Base-by-base conservation (phyloP, 2,797 vertebrate genomes). In the Astyanax mexicanus region DNA sequence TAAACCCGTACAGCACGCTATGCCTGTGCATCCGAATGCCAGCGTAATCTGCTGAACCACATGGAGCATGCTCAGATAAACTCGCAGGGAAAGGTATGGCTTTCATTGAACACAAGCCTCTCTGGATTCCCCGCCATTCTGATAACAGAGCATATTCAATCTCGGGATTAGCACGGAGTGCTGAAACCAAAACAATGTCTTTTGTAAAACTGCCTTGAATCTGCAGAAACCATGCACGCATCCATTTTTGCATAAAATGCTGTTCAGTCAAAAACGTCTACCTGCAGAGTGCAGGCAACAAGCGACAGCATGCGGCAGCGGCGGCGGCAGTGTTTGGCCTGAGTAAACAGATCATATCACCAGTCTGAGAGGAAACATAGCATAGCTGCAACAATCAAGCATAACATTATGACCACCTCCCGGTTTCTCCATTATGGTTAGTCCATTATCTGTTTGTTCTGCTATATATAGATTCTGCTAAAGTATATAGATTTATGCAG, bases 101-200 rank as follows among this genome's bases (percentile, higher is more conserved):
- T 67, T 75, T 76, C 49, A 52, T 60, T 45, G 35, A 49, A 80
- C 42, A 23, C 52, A 68, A 49, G 54, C 44, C 54, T 68, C 35
- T 13, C 37, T 21, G 13, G 68, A 70, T 64, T 77, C 61, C 57
- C 57, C 42, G 57, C 35, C 23, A 29, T 42, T 37, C 40, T 10
- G 61, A 68, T 73, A 68, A 78, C 44, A 1, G n/a, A 23, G 52
- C 15, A 35, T 40, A 19, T 73, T 78, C 62, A 44, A 61, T 61
- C 69, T 29, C 21, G 29, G 69, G 70, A 73, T 78, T 68, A 78
- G 72, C 29, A 25, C 61, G 3, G 21, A 70, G 38, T 27, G 21
- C 9, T 54, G 54, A 40, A 78, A 67, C 67, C 13, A 78, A 54
- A 52, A 44, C 55, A 61, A 58, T 35, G 51, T 49, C 13, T 60